Conservation (phyloP, 2,888 invertebrate genomes). For the Chrysopilus asiliformis region DNA sequence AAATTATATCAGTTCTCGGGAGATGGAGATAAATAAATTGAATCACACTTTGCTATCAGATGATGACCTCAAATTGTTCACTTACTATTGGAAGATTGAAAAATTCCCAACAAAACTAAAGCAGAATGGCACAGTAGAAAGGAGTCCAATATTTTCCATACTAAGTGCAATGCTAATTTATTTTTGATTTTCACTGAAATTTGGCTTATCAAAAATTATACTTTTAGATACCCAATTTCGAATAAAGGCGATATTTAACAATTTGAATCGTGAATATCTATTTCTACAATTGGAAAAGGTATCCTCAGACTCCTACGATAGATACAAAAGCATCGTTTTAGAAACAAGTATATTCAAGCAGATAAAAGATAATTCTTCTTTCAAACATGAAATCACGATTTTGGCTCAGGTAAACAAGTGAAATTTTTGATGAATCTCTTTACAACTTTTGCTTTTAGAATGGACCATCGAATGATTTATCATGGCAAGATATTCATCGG, state of each 20-base stretch:
- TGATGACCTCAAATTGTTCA: constrained; percentile 28
- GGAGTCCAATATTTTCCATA: constrained; percentile 29
- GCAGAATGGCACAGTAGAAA: constrained; percentile 18
- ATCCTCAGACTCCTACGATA: constrained; percentile 17
- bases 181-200: background rate
- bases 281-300: constrained; percentile 24
- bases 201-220: constrained; percentile 9
- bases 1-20: constrained; percentile 9
- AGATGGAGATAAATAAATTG: constrained; percentile 14
- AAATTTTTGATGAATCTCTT: background rate
- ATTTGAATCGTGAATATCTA: constrained; percentile 32
- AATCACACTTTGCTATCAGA: constrained; percentile 14
- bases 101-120: constrained; percentile 26
- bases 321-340: constrained; percentile 23
- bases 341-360: constrained; percentile 31
- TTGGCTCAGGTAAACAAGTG: constrained; percentile 28
- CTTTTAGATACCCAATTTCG: constrained; percentile 28
- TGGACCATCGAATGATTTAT: constrained; percentile 26
- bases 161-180: constrained; percentile 7
- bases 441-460: too few species aligned
- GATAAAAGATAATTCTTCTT: constrained; percentile 21
- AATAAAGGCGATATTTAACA: constrained; percentile 30
- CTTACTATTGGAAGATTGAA: constrained; percentile 35
- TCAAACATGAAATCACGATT: constrained; percentile 31
- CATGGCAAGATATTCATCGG: constrained; percentile 29